phyloP scores from a whole-genome alignment of 2,113 vertebrate species.

The Gracilinanus agilis region DNA sequence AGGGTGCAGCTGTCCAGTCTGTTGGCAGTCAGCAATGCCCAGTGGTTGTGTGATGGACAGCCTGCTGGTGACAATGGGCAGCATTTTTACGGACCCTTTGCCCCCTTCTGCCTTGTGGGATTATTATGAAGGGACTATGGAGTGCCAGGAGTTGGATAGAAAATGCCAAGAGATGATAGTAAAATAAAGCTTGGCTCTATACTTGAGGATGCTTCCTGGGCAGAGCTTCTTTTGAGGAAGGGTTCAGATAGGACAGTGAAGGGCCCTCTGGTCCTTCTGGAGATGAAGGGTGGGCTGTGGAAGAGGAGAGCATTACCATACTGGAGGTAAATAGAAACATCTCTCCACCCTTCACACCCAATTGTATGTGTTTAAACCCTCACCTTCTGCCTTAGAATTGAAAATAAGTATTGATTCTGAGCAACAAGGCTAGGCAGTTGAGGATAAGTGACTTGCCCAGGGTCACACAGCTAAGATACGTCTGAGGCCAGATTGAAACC shows the following conservation, averaged over 20 bases:
- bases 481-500: no score
- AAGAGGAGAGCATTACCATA: neutral
- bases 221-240: slow-evolving; percentile 17
- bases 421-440: no score
- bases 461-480: no score
- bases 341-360: no score
- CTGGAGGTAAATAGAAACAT: neutral
- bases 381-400: no score
- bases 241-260: neutral
- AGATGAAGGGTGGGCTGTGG: no score
- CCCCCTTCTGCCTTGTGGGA: slow-evolving; percentile 71
- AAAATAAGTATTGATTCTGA: no score
- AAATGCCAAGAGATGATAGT: slow-evolving; percentile 61
- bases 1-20: slow-evolving; percentile 80
- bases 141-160: slow-evolving; percentile 37
- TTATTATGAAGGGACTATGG: slow-evolving; percentile 73
- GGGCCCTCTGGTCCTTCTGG: slow-evolving; percentile 6
- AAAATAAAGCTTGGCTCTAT: slow-evolving; percentile 17
- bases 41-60: slow-evolving; percentile 79
- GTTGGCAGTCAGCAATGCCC: slow-evolving; percentile 79
- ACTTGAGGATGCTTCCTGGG: neutral
- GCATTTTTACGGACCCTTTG: slow-evolving; percentile 80
- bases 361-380: no score
- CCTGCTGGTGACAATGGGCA: slow-evolving; percentile 78
- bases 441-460: no score